These are phyloP conservation scores for Ophion slaviceki DNA, from an alignment of 2,888 invertebrate species.

Conservation along the genomic window DNA sequence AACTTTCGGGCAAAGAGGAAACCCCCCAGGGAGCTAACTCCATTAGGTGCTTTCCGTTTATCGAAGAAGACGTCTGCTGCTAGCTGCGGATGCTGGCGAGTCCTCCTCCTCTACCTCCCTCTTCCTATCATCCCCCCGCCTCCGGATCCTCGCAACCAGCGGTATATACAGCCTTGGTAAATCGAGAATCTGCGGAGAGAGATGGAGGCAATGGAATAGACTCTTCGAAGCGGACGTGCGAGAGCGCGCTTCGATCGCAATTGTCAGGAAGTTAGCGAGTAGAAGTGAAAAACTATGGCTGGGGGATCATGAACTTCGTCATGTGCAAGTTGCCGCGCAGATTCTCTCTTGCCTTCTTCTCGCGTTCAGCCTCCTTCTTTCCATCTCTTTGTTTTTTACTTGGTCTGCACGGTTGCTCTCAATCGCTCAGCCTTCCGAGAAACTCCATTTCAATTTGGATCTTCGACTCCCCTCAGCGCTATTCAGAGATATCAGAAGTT, in stretches of 20 bases:
- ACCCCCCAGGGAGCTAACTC: slow-evolving; percentile 57
- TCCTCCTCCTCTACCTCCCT: neutral
- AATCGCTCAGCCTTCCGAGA: neutral
- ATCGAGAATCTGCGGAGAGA: slow-evolving; percentile 42
- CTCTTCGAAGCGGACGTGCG: slow-evolving; percentile 47
- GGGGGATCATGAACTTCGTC: slow-evolving; percentile 24
- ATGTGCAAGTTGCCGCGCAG: slow-evolving; percentile 26
- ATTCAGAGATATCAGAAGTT: slow-evolving; percentile 3
- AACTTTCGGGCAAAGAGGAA: slow-evolving; percentile 56
- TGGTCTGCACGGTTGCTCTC: neutral
- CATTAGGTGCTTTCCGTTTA: slow-evolving; percentile 63
- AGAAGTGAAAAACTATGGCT: slow-evolving; percentile 50
- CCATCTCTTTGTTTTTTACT: neutral
- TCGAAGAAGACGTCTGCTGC: slow-evolving; percentile 55
- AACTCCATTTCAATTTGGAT: slow-evolving; percentile 45
- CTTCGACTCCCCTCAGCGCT: slow-evolving; percentile 4
- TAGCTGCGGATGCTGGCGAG: slow-evolving; percentile 2
- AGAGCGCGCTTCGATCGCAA: slow-evolving; percentile 46
- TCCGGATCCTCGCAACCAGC: slow-evolving; percentile 2
- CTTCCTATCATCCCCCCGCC: neutral
- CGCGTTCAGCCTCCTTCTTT: neutral
- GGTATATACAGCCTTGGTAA: slow-evolving; percentile 34
- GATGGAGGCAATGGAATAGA: slow-evolving; percentile 34
- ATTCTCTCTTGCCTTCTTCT: slow-evolving; percentile 1
- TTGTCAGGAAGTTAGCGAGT: slow-evolving; percentile 58